Base-by-base conservation (phyloP, 2,113 vertebrate genomes). In the Podarcis raffonei region DNA sequence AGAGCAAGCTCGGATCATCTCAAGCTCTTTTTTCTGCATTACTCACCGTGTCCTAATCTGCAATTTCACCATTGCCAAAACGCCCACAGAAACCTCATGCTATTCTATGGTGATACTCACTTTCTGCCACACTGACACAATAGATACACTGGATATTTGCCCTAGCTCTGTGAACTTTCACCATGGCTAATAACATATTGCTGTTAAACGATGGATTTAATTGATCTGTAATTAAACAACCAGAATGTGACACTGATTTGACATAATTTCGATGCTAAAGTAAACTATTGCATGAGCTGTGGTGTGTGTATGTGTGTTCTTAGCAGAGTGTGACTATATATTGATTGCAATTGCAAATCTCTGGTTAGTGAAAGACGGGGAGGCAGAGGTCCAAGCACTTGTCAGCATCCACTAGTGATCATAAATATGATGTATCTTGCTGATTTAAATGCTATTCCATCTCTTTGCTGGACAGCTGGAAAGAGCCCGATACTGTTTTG, bases 321-420 rank as follows among this genome's bases (percentile, higher is more conserved):
- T 25, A 79, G 42, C 65, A 35, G 59, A 12, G 1, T 84, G 32
- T 91, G 32, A 76, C 30, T 81, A 23, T 81, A 23, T 39, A 3
- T 81, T 85, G 62, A 83, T 30, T 87, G 59, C n/a, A 81, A 57
- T 68, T 91, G 23, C 75, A 35, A 35, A 62, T 59, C 32, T 72
- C 8, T 65, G 66, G 2, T 0, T 92, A 68, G 32, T 42, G 30
- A 0, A 5, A 85, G 35, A 90, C 65, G 0, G 0, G 25, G 15
- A 77, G 23, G 16, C 6, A 0, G 6, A 39, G 62, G 72, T 72
- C 71, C 35, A 72, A 68, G 65, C 13, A 59, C 68, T 20, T 86
- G 81, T 87, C 65, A 81, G 0, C 1, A 35, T 48, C 48, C 37
- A 0, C 69, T 76, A 1, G 32, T 68, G 6, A 68, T 30, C 53